Conservation (phyloP, 2,888 invertebrate genomes). For the Epirrhoe tristata region DNA sequence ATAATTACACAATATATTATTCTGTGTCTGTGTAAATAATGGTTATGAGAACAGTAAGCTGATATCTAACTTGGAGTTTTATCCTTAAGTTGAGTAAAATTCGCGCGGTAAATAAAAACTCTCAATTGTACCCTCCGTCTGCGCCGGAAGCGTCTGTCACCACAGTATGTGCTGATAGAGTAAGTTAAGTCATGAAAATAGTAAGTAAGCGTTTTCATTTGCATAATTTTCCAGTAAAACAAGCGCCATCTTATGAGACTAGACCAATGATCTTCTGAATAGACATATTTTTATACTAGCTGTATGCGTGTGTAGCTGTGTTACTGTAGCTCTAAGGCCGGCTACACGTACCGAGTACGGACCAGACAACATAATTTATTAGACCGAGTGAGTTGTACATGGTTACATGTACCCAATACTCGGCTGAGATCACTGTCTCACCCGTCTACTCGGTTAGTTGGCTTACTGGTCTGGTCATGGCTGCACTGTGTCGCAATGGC, state of each 20-base stretch:
- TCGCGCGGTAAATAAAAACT: slow-evolving; percentile 55
- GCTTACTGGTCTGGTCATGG: neutral
- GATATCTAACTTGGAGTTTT: neutral
- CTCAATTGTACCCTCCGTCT: slow-evolving; percentile 55
- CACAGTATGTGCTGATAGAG: slow-evolving; percentile 22
- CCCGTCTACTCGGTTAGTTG: neutral
- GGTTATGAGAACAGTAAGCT: neutral
- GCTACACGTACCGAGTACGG: too few relatives aligned
- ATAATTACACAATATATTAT: neutral
- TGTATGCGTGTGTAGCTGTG: too few relatives aligned
- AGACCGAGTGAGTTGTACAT: too few relatives aligned
- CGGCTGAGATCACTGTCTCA: too few relatives aligned
- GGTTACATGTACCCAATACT: too few relatives aligned
- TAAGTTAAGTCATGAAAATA: neutral
- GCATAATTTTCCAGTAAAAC: too few relatives aligned
- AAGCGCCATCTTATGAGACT: too few relatives aligned
- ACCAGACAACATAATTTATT: too few relatives aligned
- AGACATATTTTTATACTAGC: too few relatives aligned
- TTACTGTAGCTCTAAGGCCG: too few relatives aligned
- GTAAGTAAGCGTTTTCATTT: too few relatives aligned
- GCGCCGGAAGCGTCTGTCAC: slow-evolving; percentile 49
- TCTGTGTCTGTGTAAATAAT: neutral
- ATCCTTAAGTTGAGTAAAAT: slow-evolving; percentile 41
- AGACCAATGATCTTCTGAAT: too few relatives aligned
- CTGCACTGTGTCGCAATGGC: slow-evolving; percentile 27